phyloP scores from a whole-genome alignment of 2,113 vertebrate genomes.

The Bujurquina vittata region DNA sequence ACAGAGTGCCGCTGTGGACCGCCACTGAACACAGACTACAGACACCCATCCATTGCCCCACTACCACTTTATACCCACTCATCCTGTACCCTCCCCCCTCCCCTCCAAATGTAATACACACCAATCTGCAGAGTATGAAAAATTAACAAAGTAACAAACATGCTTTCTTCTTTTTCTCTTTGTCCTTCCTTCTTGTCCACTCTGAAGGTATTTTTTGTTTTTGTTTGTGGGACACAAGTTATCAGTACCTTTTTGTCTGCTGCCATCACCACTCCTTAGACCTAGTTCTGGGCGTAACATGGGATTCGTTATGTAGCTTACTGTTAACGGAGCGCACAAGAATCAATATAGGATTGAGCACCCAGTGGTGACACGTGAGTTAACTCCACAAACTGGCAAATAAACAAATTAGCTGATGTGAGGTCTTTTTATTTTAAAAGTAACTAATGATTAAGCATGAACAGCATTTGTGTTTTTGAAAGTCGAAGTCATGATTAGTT shows the following conservation, averaged over 20 bases:
- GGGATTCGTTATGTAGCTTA: constrained; percentile 55
- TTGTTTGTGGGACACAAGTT: constrained; percentile 82
- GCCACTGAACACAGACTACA: constrained; percentile 89
- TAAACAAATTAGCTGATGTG: constrained; percentile 65
- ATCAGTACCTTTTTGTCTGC: constrained; percentile 56
- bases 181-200: constrained; percentile 64
- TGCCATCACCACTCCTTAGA: constrained; percentile 68
- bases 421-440: constrained; percentile 58
- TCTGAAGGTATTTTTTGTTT: constrained; percentile 78
- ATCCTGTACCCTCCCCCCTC: constrained; percentile 47
- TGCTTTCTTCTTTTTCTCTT: constrained; percentile 84
- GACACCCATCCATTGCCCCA: constrained; percentile 60
- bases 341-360: constrained; percentile 42
- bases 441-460: constrained; percentile 76
- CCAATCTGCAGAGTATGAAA: constrained; percentile 87
- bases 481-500: constrained; percentile 61
- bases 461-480: constrained; percentile 67
- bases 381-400: constrained; percentile 60
- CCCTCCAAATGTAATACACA: constrained; percentile 77
- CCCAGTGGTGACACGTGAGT: constrained; percentile 48
- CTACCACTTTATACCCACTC: constrained; percentile 68
- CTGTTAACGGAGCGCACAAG: constrained; percentile 56
- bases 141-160: constrained; percentile 83
- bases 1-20: constrained; percentile 98
- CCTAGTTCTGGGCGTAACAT: constrained; percentile 45